phyloP scores from a whole-genome alignment of 2,797 vertebrate species.

The Hapalemur alaotrensis region DNA sequence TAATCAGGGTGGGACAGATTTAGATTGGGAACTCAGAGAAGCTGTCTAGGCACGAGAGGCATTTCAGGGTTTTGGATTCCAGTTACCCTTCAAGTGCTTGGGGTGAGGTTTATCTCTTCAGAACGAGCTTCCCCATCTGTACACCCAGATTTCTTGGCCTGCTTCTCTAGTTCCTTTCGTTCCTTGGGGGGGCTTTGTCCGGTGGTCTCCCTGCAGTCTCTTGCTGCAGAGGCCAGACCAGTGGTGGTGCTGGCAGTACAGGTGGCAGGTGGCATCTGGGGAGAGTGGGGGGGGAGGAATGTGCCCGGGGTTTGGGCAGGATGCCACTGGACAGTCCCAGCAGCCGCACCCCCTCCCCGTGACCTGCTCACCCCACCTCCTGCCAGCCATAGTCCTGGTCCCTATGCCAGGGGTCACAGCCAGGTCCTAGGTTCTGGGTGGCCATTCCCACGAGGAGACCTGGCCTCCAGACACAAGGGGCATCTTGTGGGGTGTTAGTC shows the following conservation, averaged over 20 bases:
- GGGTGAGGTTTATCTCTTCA: neutral
- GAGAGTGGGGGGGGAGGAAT: conserved; percentile 55
- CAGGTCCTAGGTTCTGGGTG: neutral
- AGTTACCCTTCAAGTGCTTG: neutral
- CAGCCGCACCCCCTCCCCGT: neutral
- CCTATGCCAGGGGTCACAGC: conserved; percentile 20
- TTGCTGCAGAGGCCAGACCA: neutral
- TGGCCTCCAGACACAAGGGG: neutral
- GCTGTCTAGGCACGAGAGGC: neutral
- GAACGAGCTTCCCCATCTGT: neutral
- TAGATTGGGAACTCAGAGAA: neutral
- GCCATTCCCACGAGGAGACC: conserved; percentile 19
- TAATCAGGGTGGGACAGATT: neutral
- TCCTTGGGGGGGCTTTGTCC: neutral
- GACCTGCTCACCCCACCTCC: conserved; percentile 40
- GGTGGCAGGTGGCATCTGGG: conserved; percentile 53
- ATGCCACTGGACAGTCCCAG: conserved; percentile 47
- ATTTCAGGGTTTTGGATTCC: neutral
- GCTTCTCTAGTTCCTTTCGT: neutral
- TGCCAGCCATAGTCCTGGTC: neutral
- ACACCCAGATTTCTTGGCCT: neutral
- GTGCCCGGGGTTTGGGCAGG: conserved; percentile 58
- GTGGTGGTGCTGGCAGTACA: neutral
- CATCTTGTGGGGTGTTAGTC: conserved; percentile 36
- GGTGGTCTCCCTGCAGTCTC: neutral